Percentiles rank a stretch among this genome's conserved stretches.
Conservation (phyloP, 2,888 invertebrate genomes). For the Aproaerema taeniolella region DNA sequence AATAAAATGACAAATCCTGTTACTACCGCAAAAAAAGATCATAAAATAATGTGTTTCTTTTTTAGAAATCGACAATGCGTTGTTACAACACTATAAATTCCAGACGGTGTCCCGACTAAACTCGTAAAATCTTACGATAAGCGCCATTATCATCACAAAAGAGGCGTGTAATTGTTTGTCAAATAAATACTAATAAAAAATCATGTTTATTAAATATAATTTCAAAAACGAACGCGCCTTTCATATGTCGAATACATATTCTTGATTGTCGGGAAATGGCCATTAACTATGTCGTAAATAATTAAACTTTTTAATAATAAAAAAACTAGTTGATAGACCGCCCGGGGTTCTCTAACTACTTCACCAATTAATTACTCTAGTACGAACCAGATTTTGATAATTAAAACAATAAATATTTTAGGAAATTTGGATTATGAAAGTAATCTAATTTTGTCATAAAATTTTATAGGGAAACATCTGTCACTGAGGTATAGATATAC, state of each 20-base stretch:
- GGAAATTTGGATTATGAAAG: conserved; percentile 9
- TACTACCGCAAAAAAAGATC: too few species aligned
- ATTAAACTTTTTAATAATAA: conserved; percentile 7
- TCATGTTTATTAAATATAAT: conserved; percentile 74
- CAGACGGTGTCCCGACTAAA: conserved; percentile 32
- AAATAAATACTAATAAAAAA: conserved; percentile 75
- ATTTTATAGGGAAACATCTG: conserved; percentile 7
- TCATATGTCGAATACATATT: conserved; percentile 22
- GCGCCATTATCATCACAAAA: conserved; percentile 73
- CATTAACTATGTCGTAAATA: conserved; percentile 7
- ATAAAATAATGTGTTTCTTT: too few species aligned
- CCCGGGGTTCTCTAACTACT: conserved; percentile 6
- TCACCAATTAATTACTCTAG: conserved; percentile 8
- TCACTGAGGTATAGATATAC: too few species aligned
- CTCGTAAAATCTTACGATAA: conserved; percentile 71
- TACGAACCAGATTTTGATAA: conserved; percentile 1
- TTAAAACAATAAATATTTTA: neutral
- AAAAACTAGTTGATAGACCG: conserved; percentile 9
- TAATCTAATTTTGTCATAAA: conserved; percentile 10
- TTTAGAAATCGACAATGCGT: too few species aligned
- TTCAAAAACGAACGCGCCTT: conserved; percentile 45
- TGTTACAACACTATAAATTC: conserved; percentile 41
- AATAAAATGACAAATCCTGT: too few species aligned
- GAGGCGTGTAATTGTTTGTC: conserved; percentile 76
- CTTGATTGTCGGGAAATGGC: conserved; percentile 40